phyloP scores from a whole-genome alignment of 2,888 invertebrate genomes.

The Catocala sponsa region DNA sequence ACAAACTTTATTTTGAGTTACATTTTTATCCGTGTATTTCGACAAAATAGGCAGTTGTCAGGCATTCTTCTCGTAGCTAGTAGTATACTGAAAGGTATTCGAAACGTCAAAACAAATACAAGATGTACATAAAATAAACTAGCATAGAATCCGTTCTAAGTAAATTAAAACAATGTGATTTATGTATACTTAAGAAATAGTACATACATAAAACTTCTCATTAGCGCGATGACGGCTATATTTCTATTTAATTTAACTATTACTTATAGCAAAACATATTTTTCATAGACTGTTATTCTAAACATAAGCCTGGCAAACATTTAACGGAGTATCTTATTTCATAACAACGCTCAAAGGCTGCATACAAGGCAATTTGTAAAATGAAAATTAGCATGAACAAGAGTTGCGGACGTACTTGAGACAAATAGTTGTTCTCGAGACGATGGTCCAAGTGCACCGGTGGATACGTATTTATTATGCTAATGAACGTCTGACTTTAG shows the following conservation, averaged over 20 bases:
- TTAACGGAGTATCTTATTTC: conserved; percentile 31
- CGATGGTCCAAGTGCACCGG: conserved; percentile 52
- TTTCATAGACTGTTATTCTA: conserved; percentile 14
- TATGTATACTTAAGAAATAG: too few relatives aligned
- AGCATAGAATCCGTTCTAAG: too few relatives aligned
- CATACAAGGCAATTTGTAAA: conserved; percentile 61
- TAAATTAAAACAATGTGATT: too few relatives aligned
- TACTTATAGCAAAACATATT: neutral
- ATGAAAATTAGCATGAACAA: conserved; percentile 75
- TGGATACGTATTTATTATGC: conserved; percentile 73
- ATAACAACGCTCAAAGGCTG: conserved; percentile 36
- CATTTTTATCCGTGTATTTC: too few relatives aligned
- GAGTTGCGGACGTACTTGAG: conserved; percentile 63
- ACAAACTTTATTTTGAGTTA: too few relatives aligned
- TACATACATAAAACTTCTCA: too few relatives aligned
- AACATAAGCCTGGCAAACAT: conserved; percentile 15
- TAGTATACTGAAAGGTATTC: too few relatives aligned
- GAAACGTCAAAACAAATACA: too few relatives aligned
- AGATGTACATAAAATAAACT: too few relatives aligned
- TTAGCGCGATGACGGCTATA: neutral
- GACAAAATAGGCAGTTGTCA: too few relatives aligned
- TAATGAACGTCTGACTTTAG: conserved; percentile 72
- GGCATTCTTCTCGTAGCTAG: too few relatives aligned
- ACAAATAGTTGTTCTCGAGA: conserved; percentile 70
- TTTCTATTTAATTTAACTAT: neutral